Evolutionary conservation across 2,113 vertebrate genomes (phyloP).

Genomic region (Phylloscopus whistleri): DNA sequence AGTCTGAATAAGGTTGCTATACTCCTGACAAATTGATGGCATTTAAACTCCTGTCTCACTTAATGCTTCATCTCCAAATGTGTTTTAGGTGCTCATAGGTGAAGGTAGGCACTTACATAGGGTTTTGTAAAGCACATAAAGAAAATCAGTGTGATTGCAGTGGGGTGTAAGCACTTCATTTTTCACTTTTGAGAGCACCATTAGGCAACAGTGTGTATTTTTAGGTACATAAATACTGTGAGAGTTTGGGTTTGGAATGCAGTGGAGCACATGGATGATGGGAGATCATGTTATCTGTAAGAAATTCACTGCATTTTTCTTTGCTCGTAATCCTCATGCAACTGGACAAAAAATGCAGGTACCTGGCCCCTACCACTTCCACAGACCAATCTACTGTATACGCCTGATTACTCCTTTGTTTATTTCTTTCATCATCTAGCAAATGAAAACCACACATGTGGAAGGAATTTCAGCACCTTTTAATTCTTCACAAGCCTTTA

Average conservation of each 20-base stretch:
- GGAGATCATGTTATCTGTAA: not conserved
- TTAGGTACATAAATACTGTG: not conserved
- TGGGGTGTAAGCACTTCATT: not conserved
- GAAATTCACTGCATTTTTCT: not conserved
- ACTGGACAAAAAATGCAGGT: not conserved
- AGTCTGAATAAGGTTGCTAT: not conserved
- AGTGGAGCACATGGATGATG: not conserved
- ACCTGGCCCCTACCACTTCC: not conserved
- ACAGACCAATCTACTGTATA: not conserved
- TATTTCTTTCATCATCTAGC: not conserved
- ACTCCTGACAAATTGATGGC: accelerated
- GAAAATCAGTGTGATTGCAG: not conserved
- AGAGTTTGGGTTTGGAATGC: not conserved
- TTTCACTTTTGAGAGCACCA: not conserved
- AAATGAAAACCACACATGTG: not conserved
- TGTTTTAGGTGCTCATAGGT: not conserved
- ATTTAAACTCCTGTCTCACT: not conserved
- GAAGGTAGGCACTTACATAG: not conserved
- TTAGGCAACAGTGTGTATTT: not conserved
- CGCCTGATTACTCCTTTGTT: not conserved
- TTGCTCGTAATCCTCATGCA: not conserved
- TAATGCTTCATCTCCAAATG: not conserved
- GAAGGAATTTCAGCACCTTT: not conserved
- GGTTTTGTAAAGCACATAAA: not conserved
- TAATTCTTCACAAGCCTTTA: not conserved